phyloP scores from a whole-genome alignment of 35 echinoderm and acorn worm genomes.

The Apostichopus parvimensis region DNA sequence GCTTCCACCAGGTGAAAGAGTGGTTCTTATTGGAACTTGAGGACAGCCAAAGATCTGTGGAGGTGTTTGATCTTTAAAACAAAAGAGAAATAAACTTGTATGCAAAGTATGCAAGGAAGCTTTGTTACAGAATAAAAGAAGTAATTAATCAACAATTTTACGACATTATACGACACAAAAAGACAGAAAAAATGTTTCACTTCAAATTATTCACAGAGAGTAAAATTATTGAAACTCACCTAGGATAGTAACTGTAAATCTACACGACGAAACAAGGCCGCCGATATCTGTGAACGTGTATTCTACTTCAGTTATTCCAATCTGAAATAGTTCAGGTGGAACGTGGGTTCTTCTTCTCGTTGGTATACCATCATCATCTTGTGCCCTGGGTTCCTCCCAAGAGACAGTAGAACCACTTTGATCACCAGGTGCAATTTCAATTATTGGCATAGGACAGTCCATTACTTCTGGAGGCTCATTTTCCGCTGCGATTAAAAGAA shows the following conservation, averaged over 20 bases:
- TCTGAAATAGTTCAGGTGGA: slow-evolving; percentile 1
- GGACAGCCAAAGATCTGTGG: not conserved
- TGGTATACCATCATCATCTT: not conserved
- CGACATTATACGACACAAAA: too few relatives aligned
- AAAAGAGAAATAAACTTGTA: not conserved
- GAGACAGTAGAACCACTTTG: not conserved
- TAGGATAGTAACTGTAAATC: not conserved
- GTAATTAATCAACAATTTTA: too few relatives aligned
- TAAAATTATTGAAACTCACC: not conserved
- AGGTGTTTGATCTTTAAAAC: not conserved
- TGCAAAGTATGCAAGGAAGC: not conserved
- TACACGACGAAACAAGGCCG: slow-evolving; percentile 1
- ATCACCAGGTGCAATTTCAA: not conserved
- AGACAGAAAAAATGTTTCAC: too few relatives aligned
- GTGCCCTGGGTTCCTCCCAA: slow-evolving; percentile 27
- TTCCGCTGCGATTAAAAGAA: not conserved
- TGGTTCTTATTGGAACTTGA: not conserved
- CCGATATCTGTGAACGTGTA: slow-evolving; percentile 14
- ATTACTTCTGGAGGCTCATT: not conserved
- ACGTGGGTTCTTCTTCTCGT: not conserved
- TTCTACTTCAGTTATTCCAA: slow-evolving; percentile 11
- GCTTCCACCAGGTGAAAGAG: not conserved
- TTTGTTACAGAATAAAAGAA: not conserved
- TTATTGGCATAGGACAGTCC: slow-evolving; percentile 28
- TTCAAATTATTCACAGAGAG: too few relatives aligned